These are phyloP conservation scores for Cylloceria caligata DNA, from an alignment of 2,888 invertebrate genomes.

Conservation along the genomic window DNA sequence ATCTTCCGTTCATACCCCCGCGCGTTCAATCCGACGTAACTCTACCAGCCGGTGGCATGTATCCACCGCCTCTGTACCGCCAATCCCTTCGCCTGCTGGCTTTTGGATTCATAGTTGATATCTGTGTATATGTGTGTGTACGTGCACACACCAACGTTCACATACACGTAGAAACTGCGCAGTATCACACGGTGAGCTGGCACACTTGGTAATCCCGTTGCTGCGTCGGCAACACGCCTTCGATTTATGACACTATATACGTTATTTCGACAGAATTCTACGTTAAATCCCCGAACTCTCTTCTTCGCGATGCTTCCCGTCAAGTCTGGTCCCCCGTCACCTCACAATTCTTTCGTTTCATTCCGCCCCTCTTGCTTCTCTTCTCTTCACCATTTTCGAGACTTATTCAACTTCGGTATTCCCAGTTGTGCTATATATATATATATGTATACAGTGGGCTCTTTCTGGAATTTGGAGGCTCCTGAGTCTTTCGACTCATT, in stretches of 20 bases:
- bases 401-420: slow-evolving; percentile 49
- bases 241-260: slow-evolving; percentile 67
- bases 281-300: background rate
- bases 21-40: slow-evolving; percentile 54
- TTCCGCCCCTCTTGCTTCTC: slow-evolving; percentile 23
- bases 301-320: slow-evolving; percentile 1
- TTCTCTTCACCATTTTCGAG: slow-evolving; percentile 36
- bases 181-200: slow-evolving; percentile 54
- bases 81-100: slow-evolving; percentile 54
- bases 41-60: slow-evolving; percentile 48
- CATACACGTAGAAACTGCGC: slow-evolving; percentile 29
- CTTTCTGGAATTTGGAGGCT: slow-evolving; percentile 38
- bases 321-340: slow-evolving; percentile 38
- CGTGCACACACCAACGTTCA: background rate
- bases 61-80: slow-evolving; percentile 35
- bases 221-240: slow-evolving; percentile 64
- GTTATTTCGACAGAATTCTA: slow-evolving; percentile 63
- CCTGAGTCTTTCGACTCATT: slow-evolving; percentile 46
- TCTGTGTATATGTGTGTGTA: slow-evolving; percentile 44
- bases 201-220: slow-evolving; percentile 58
- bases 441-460: too few relatives aligned
- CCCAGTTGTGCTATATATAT: slow-evolving; percentile 24
- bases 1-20: slow-evolving; percentile 70
- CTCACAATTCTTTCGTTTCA: slow-evolving; percentile 48
- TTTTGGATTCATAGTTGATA: slow-evolving; percentile 20